Conservation (phyloP, 1,140 invertebrate species). For the Cydia pomonella region DNA sequence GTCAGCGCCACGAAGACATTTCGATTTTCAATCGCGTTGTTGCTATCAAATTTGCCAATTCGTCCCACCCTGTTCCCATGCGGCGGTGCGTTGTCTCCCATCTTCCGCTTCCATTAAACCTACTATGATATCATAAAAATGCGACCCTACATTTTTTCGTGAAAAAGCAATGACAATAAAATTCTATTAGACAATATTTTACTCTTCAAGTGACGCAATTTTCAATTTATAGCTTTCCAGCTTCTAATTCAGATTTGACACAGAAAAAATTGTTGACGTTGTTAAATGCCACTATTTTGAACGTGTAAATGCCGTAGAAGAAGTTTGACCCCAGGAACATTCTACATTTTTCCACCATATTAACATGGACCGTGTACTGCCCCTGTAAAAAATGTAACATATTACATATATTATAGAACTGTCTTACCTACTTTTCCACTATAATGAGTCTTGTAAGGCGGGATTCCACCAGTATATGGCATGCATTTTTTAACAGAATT, state of each 20-base stretch:
- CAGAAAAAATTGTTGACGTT: constrained; percentile 63
- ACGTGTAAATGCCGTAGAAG: constrained; percentile 62
- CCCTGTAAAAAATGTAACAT: constrained; percentile 55
- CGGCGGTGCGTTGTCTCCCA: constrained; percentile 13
- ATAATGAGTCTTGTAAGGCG: too few relatives aligned
- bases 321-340: constrained; percentile 62
- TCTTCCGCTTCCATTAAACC: constrained; percentile 25
- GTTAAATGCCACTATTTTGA: constrained; percentile 57
- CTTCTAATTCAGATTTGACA: constrained; percentile 40
- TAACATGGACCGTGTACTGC: constrained; percentile 56
- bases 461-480: too few relatives aligned
- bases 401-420: not conserved
- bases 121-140: constrained; percentile 31
- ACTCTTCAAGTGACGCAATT: constrained; percentile 24
- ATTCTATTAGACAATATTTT: constrained; percentile 29
- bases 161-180: constrained; percentile 32
- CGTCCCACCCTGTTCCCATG: constrained; percentile 30
- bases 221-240: constrained; percentile 40
- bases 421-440: not conserved
- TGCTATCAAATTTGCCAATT: constrained; percentile 54
- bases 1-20: constrained; percentile 48
- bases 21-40: constrained; percentile 55
- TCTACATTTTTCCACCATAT: constrained; percentile 54
- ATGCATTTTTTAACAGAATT: too few relatives aligned
- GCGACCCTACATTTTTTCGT: constrained; percentile 31